These are phyloP conservation scores for Montipora capricornis DNA, from an alignment of 64 coral and sea anemone genomes.

Conservation along the genomic window DNA sequence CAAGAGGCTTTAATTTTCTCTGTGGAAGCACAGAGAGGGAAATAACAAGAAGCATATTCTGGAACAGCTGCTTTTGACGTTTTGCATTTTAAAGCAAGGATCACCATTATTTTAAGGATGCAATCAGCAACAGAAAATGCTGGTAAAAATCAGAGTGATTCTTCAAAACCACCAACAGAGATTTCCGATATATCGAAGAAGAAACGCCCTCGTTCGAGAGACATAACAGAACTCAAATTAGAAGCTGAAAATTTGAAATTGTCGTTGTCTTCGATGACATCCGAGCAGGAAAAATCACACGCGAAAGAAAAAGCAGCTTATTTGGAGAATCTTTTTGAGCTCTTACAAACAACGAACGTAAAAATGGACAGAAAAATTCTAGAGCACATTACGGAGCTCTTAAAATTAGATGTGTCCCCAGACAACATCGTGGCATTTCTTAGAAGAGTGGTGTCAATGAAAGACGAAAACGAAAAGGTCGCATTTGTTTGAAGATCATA, in stretches of 20 bases:
- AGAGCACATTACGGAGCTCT: conserved; percentile 28
- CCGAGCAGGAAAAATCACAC: conserved; percentile 36
- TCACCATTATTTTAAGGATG: not conserved
- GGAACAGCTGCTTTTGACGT: too few relatives aligned
- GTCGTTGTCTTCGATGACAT: conserved; percentile 8
- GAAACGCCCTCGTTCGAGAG: conserved; percentile 26
- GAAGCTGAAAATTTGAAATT: conserved; percentile 36
- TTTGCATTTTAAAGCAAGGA: not conserved
- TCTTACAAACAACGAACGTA: conserved; percentile 21
- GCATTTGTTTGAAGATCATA: conserved; percentile 17
- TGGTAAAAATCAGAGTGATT: not conserved
- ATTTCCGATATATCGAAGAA: not conserved
- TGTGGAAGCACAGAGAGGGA: not conserved
- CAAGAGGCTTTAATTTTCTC: not conserved
- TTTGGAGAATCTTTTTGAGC: conserved; percentile 27
- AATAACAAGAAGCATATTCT: not conserved
- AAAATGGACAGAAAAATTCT: conserved; percentile 46
- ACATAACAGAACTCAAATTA: conserved; percentile 12
- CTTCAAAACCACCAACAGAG: not conserved
- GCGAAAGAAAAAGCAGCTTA: conserved; percentile 14
- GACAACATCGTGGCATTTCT: conserved; percentile 33
- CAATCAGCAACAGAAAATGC: not conserved
- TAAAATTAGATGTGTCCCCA: conserved; percentile 28
- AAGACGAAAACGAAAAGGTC: not conserved
- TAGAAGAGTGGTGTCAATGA: not conserved